Evolutionary conservation across 2,888 invertebrate genomes (phyloP).

Genomic region (Lochmaea crataegi): DNA sequence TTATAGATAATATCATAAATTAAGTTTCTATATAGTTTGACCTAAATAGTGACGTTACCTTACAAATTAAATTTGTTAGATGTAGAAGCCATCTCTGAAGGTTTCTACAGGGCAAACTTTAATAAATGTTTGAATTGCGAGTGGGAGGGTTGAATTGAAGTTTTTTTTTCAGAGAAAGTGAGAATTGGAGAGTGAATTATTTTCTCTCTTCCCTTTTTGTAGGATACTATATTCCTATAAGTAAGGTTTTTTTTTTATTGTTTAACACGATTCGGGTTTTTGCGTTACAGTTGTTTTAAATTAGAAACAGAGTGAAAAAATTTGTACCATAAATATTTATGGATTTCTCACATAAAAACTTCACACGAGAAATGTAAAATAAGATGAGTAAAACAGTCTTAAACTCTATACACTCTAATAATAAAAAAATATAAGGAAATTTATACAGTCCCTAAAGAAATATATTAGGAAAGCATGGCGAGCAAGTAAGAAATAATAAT

Average conservation of each 20-base stretch:
- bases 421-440: too few relatives aligned
- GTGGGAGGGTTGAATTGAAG: slow-evolving; percentile 15
- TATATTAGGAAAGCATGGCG: too few relatives aligned
- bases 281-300: neutral
- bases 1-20: too few relatives aligned
- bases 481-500: too few relatives aligned
- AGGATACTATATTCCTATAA: neutral
- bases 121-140: slow-evolving; percentile 33
- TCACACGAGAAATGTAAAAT: too few relatives aligned
- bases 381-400: too few relatives aligned
- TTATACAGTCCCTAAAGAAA: too few relatives aligned
- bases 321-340: slow-evolving; percentile 12
- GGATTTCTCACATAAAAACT: neutral
- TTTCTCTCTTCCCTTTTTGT: neutral
- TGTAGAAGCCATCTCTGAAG: neutral
- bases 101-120: slow-evolving; percentile 21
- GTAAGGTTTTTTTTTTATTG: slow-evolving; percentile 10
- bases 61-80: neutral
- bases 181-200: slow-evolving; percentile 28
- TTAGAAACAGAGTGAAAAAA: neutral
- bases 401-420: too few relatives aligned
- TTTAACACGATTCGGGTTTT: slow-evolving; percentile 12
- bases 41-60: neutral
- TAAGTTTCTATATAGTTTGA: neutral
- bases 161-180: slow-evolving; percentile 16